phyloP scores from a whole-genome alignment of 2,113 vertebrate species.

The Lagopus muta region DNA sequence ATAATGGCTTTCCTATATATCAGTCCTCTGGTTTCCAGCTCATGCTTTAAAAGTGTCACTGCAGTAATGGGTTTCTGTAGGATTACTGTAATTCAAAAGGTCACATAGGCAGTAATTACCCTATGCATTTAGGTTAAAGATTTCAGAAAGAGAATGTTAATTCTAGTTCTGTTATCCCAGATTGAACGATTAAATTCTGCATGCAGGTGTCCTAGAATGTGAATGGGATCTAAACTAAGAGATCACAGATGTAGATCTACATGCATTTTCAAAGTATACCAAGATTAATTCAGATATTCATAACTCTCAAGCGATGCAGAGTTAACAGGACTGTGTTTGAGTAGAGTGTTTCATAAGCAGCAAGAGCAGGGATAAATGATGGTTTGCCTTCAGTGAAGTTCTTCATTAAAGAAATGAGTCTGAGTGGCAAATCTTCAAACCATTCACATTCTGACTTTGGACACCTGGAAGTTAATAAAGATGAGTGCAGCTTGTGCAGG shows the following conservation, averaged over 20 bases:
- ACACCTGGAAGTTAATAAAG: neutral
- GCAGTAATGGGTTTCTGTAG: slow-evolving; percentile 10
- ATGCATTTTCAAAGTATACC: neutral
- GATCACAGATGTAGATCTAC: neutral
- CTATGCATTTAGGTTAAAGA: neutral
- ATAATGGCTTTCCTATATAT: slow-evolving; percentile 33
- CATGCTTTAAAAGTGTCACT: slow-evolving; percentile 14
- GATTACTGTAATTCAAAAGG: slow-evolving; percentile 52
- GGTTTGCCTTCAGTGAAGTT: neutral
- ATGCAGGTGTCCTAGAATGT: neutral
- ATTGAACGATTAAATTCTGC: neutral
- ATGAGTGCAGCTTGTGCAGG: rapidly evolving
- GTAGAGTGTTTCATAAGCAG: neutral
- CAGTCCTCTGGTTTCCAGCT: slow-evolving; percentile 19
- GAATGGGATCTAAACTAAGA: neutral
- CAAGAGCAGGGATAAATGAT: neutral
- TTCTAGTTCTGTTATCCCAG: neutral
- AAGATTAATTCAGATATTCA: neutral
- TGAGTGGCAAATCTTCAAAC: neutral
- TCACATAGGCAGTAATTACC: slow-evolving; percentile 15
- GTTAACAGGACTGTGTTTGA: neutral
- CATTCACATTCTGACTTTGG: neutral
- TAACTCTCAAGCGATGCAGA: neutral
- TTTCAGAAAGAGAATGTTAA: slow-evolving; percentile 1
- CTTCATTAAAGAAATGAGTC: neutral